Conservation (phyloP, 2,888 invertebrate genomes). For the Coenonympha arcania region DNA sequence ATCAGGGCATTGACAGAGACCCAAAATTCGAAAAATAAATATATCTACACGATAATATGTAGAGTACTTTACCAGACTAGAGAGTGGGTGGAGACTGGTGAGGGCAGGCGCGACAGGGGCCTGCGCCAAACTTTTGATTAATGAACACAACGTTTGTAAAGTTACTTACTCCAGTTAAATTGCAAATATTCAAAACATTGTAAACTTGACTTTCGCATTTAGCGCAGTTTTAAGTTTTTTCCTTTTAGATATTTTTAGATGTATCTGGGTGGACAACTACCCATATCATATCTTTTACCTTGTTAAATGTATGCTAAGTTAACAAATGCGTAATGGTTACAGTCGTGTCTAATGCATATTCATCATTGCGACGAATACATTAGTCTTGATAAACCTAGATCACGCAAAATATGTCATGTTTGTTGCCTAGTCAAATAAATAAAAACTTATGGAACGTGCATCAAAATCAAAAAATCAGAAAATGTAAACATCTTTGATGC, state of each 20-base stretch:
- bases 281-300: background rate
- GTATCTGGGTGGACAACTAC: background rate
- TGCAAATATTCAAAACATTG: slow-evolving; percentile 61
- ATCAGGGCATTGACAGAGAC: slow-evolving; percentile 47
- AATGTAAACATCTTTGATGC: too few species aligned
- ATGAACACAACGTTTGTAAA: slow-evolving; percentile 69
- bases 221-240: slow-evolving; percentile 15
- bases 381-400: slow-evolving; percentile 7
- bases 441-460: too few species aligned
- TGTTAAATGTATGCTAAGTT: background rate
- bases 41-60: slow-evolving; percentile 20
- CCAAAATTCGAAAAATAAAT: slow-evolving; percentile 36
- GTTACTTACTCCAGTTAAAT: slow-evolving; percentile 63
- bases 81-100: slow-evolving; percentile 51
- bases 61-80: slow-evolving; percentile 39
- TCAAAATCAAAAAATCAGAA: too few species aligned
- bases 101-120: slow-evolving; percentile 46
- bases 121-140: slow-evolving; percentile 75
- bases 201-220: slow-evolving; percentile 41
- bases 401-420: slow-evolving; percentile 6
- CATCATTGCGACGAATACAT: slow-evolving; percentile 24
- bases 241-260: too few species aligned
- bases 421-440: too few species aligned
- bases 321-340: slow-evolving; percentile 15
- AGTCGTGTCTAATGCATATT: slow-evolving; percentile 22